Conservation (phyloP, 2,797 vertebrate genomes). For the Capromys pilorides region DNA sequence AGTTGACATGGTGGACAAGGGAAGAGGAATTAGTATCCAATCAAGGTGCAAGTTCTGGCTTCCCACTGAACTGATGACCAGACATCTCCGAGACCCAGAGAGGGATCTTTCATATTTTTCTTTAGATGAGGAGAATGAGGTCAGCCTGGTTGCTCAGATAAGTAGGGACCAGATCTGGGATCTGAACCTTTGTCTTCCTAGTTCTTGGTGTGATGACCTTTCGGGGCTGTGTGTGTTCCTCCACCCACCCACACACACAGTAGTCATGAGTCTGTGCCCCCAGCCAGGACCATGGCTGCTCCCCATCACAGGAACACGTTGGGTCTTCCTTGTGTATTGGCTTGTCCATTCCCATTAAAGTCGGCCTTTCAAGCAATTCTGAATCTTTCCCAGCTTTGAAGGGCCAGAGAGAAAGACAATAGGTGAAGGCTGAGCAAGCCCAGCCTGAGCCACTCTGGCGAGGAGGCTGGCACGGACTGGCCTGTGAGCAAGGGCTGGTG, state of each 20-base stretch:
- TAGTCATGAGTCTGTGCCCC: too few species aligned
- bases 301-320: rapidly evolving
- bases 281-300: background rate
- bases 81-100: background rate
- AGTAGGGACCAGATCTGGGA: background rate
- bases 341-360: rapidly evolving
- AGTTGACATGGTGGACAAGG: background rate
- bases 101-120: background rate
- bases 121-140: background rate
- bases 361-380: background rate
- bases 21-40: background rate
- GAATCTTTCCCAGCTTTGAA: background rate
- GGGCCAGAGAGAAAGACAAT: background rate
- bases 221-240: rapidly evolving
- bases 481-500: rapidly evolving
- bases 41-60: background rate
- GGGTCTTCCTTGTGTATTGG: background rate
- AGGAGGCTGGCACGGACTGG: rapidly evolving
- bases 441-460: background rate
- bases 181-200: rapidly evolving
- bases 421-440: background rate
- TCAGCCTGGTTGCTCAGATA: background rate
- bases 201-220: background rate
- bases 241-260: too few species aligned
- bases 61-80: background rate